Conservation (phyloP, 1,140 invertebrate species). For the Eubasilissa regina region DNA sequence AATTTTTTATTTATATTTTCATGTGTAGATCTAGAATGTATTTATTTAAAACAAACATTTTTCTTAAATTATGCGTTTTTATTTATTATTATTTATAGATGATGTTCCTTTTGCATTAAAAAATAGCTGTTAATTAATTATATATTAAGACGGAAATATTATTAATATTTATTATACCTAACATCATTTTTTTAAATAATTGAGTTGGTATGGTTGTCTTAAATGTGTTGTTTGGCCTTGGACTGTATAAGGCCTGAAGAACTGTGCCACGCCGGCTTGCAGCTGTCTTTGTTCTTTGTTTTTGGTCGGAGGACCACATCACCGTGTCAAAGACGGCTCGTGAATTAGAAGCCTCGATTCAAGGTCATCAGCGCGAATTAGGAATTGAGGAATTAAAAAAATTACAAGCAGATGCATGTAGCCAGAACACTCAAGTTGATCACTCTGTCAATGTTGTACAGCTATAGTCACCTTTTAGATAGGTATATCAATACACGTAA, state of each 20-base stretch:
- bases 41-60: too few relatives aligned
- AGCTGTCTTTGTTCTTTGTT: conserved; percentile 48
- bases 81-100: too few relatives aligned
- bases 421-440: neutral
- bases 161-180: too few relatives aligned
- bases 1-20: too few relatives aligned
- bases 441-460: neutral
- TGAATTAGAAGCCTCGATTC: neutral
- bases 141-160: too few relatives aligned
- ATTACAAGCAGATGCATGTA: neutral
- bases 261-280: conserved; percentile 56
- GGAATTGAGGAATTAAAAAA: neutral
- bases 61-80: too few relatives aligned
- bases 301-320: conserved; percentile 21
- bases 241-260: conserved; percentile 52
- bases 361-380: neutral
- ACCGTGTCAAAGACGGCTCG: conserved; percentile 24
- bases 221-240: conserved; percentile 57
- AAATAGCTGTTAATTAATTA: too few relatives aligned
- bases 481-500: too few relatives aligned
- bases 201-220: neutral
- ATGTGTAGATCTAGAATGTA: too few relatives aligned
- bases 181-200: too few relatives aligned
- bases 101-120: too few relatives aligned
- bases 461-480: too few relatives aligned